Conservation (phyloP, 2,888 invertebrate genomes). For the Octonoba sinensis region DNA sequence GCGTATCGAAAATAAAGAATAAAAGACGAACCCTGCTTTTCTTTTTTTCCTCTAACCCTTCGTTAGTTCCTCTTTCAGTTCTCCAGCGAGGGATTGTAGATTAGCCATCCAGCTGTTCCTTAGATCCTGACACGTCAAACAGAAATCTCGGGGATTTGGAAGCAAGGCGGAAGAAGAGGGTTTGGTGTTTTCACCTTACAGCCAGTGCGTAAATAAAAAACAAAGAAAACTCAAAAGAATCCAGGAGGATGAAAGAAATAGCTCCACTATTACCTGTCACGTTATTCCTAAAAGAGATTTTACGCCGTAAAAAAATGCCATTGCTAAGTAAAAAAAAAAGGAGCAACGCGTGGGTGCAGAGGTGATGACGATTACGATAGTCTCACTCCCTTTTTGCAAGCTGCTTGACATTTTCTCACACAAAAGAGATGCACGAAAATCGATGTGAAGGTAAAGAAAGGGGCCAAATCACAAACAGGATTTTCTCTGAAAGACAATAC, state of each 20-base stretch:
- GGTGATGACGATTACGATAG: conserved; percentile 42
- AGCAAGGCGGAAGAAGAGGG: not conserved
- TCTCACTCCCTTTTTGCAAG: conserved; percentile 7
- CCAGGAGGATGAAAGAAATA: conserved; percentile 33
- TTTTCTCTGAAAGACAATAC: conserved; percentile 10
- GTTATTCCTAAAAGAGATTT: conserved; percentile 46
- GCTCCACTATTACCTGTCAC: conserved; percentile 42
- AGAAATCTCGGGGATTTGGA: conserved; percentile 33
- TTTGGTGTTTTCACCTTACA: not conserved
- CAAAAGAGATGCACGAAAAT: conserved; percentile 18
- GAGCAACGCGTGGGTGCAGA: conserved; percentile 2
- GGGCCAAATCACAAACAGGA: conserved; percentile 21
- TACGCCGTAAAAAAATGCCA: not conserved
- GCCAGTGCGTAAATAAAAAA: no score
- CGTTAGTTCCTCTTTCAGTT: conserved; percentile 23
- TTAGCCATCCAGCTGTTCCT: conserved; percentile 47
- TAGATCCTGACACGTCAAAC: conserved; percentile 23
- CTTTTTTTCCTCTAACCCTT: not conserved
- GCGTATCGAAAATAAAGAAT: no score
- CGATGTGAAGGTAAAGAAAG: conserved; percentile 3
- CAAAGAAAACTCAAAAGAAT: no score
- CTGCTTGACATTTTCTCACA: conserved; percentile 1
- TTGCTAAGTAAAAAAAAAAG: not conserved
- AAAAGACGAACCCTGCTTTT: not conserved
- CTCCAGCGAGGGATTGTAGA: conserved; percentile 33